Base-by-base conservation (phyloP, 2,797 vertebrate genomes). In the Malurus splendens region DNA sequence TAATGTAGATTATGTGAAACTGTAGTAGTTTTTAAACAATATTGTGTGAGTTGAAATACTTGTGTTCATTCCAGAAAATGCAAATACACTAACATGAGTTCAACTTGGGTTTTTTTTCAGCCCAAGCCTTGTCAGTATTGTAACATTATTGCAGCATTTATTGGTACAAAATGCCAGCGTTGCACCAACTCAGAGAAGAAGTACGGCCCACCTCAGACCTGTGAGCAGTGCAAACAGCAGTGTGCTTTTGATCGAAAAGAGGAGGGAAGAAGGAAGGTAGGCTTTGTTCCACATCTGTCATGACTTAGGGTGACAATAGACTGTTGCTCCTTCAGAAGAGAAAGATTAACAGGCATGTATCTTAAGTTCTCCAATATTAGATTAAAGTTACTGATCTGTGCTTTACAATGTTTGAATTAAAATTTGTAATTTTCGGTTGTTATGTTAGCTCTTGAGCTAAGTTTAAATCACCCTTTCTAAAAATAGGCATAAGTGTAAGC, bases 121-220 rank as follows among this genome's bases (percentile, higher is more conserved):
- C 99, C 99, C 86, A 99, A 99, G 94, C 99, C 99, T 82, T 99
- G 99, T 95, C 99, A 99, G 96, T 99, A 99, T 97, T 99, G 99
- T 98, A 99, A 99, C 97, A 99, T 99, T 87, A 99, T 99, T 85
- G 99, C 99, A 65, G 99, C 99, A 2, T 99, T 99, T 93, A 99
- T 99, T 55, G 99, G 99, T 90, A 99, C 99, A 54, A 99, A 99
- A 96, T 99, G 99, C 94, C 99, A 99, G 93, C 99, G 99, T 86
- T 99, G 99, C 92, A 99, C 99, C 73, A 99, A 99, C 97, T 99
- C 99, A 2, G 99, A 99, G 97, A 99, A 99, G 96, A 99, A 99
- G 94, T 99, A 99, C 9, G 99, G 99, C 80, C 98, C 99, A 4
- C 99, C 99, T 79, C 99, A 99, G 96, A 99, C 99, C 3, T 99